Conservation (phyloP, 2,113 vertebrate genomes). For the Myotis yumanensis region DNA sequence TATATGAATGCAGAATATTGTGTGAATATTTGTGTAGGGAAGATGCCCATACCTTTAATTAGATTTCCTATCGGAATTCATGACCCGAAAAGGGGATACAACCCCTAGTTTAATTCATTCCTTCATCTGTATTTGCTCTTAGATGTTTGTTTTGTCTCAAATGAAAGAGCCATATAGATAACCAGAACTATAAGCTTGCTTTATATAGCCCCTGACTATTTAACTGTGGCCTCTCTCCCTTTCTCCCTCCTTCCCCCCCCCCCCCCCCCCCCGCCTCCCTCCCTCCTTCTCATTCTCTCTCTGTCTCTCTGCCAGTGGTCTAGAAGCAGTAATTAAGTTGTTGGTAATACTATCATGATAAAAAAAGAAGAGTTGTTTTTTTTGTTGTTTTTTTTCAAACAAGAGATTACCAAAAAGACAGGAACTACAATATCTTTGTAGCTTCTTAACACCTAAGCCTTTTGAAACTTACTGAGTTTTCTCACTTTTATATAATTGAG, state of each 20-base stretch:
- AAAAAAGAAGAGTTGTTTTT: background rate
- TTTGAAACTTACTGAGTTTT: constrained; percentile 18
- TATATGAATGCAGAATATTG: background rate
- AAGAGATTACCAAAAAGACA: background rate
- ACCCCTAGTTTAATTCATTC: constrained; percentile 5
- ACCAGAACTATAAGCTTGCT: background rate
- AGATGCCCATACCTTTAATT: background rate
- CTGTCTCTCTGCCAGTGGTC: background rate
- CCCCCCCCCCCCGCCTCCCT: background rate
- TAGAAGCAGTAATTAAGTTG: background rate
- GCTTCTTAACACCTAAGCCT: constrained; percentile 19
- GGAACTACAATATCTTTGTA: background rate
- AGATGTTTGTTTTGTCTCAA: background rate
- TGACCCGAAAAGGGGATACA: background rate
- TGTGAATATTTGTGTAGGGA: constrained; percentile 36
- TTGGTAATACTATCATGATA: background rate
- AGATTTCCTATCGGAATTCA: background rate
- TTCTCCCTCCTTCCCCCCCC: background rate
- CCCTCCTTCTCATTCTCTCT: background rate
- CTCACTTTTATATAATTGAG: background rate
- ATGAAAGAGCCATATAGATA: background rate
- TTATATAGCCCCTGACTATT: background rate
- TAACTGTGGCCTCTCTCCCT: background rate
- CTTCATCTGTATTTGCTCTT: constrained; percentile 3
- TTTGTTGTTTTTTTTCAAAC: background rate